A percentile compares a stretch with the other conserved stretches of the same genome.
phyloP scores from a whole-genome alignment of 2,113 vertebrate species.

The Tetraodon nigroviridis region DNA sequence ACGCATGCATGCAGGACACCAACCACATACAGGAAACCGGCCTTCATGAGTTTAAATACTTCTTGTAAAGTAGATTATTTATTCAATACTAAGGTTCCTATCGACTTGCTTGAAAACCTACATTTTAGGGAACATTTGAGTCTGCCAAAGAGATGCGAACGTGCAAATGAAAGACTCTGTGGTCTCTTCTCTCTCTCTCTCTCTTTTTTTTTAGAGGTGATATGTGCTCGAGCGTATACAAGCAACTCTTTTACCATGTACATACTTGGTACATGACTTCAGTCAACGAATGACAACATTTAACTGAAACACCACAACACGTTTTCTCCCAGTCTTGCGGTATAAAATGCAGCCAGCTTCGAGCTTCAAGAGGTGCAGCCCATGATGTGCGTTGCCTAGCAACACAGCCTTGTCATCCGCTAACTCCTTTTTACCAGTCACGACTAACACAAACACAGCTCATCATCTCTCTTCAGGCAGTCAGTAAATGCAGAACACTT shows the following conservation, averaged over 20 bases:
- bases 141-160: too few species aligned
- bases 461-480: constrained; percentile 73
- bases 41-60: too few species aligned
- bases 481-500: constrained; percentile 66
- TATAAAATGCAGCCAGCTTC: constrained; percentile 64
- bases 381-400: constrained; percentile 80
- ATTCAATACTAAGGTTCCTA: too few species aligned
- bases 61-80: too few species aligned
- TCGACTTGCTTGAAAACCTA: too few species aligned
- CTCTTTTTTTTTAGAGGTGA: too few species aligned
- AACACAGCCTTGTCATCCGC: constrained; percentile 85
- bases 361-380: constrained; percentile 76
- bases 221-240: neutral
- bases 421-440: constrained; percentile 87
- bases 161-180: neutral
- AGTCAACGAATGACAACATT: constrained; percentile 11
- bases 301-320: constrained; percentile 26
- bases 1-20: too few species aligned
- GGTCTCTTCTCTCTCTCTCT: too few species aligned
- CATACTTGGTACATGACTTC: neutral
- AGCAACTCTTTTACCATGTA: neutral
- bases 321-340: constrained; percentile 61
- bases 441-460: constrained; percentile 83
- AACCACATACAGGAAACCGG: too few species aligned
- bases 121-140: too few species aligned